phyloP scores from a whole-genome alignment of 2,888 invertebrate species.

The Diplolepis rosae region DNA sequence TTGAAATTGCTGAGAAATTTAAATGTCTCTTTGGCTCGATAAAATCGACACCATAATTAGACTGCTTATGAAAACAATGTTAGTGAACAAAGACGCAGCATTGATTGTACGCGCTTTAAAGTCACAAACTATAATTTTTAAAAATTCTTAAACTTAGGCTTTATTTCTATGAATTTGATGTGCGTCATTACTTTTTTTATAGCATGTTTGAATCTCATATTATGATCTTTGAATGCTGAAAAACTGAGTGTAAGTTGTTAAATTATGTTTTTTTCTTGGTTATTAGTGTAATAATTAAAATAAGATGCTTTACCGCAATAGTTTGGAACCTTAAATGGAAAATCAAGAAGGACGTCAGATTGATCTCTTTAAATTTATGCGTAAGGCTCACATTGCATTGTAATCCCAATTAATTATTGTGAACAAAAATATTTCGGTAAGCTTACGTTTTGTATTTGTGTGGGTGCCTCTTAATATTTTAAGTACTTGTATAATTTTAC shows the following conservation, averaged over 20 bases:
- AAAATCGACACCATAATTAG: background rate
- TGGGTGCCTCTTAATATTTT: background rate
- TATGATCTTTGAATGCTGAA: background rate
- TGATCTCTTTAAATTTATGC: background rate
- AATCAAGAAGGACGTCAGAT: background rate
- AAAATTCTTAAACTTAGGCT: background rate
- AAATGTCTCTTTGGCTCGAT: background rate
- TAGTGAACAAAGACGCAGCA: no score
- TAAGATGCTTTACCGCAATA: background rate
- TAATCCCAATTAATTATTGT: background rate
- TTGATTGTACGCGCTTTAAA: background rate
- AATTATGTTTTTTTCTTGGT: no score
- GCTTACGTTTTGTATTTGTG: background rate
- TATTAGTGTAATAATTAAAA: no score
- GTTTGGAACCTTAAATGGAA: background rate
- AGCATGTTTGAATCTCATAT: background rate
- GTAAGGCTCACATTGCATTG: background rate
- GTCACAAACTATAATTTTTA: background rate
- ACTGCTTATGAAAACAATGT: background rate
- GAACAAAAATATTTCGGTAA: background rate
- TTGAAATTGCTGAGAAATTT: background rate
- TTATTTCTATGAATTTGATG: background rate
- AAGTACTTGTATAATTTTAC: background rate
- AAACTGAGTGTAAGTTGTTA: background rate
- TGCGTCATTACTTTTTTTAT: background rate